Percentiles rank a stretch among this genome's conserved stretches.
Evolutionary conservation across 1,140 invertebrate species (phyloP).

Genomic region (Mercenaria mercenaria): DNA sequence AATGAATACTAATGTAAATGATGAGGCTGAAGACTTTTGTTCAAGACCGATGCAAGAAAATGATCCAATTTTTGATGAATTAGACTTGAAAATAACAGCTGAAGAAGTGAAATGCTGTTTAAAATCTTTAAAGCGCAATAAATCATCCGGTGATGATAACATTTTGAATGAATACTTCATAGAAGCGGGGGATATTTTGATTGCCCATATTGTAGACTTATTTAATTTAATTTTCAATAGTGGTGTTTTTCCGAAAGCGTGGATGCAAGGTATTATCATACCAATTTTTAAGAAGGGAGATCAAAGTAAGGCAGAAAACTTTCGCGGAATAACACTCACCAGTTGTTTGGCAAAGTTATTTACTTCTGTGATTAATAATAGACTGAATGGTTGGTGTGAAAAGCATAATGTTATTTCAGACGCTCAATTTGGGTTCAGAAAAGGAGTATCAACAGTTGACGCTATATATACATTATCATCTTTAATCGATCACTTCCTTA

Average conservation of each 20-base stretch:
- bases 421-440: constrained; percentile 60
- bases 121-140: too few species aligned
- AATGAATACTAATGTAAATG: too few species aligned
- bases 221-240: neutral
- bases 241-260: neutral
- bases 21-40: too few species aligned
- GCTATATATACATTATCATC: neutral
- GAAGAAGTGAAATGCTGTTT: too few species aligned
- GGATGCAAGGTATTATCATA: neutral
- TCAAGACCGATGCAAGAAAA: too few species aligned
- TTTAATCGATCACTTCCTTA: neutral
- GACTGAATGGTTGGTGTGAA: constrained; percentile 29
- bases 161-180: too few species aligned
- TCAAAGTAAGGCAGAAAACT: too few species aligned
- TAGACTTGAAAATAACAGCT: too few species aligned
- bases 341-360: constrained; percentile 51
- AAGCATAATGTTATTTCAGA: constrained; percentile 57
- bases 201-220: neutral
- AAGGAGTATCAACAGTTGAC: constrained; percentile 57
- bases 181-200: too few species aligned
- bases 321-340: neutral
- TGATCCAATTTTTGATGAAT: too few species aligned
- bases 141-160: too few species aligned
- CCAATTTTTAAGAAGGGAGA: neutral
- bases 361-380: constrained; percentile 59